Conservation (phyloP, 2,113 vertebrate genomes). For the Acanthochromis polyacanthus region DNA sequence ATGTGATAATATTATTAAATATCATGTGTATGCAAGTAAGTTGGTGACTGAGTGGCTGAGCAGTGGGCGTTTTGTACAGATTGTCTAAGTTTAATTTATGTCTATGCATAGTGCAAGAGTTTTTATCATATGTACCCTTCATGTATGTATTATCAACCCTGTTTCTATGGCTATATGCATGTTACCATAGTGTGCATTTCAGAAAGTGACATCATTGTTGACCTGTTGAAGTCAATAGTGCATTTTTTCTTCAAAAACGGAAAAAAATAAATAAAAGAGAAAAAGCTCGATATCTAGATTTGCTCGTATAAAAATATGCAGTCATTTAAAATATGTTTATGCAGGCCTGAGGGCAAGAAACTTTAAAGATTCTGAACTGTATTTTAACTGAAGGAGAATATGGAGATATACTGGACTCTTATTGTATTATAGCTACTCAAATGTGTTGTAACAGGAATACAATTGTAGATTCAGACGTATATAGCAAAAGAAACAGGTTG, state of each 20-base stretch:
- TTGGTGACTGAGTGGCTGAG: conserved; percentile 28
- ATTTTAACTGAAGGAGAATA: conserved; percentile 4
- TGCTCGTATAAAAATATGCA: conserved; percentile 65
- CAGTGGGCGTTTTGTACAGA: conserved; percentile 51
- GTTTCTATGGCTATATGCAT: conserved; percentile 64
- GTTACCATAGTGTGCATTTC: conserved; percentile 59
- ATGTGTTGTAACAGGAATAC: conserved; percentile 41
- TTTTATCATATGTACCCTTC: conserved; percentile 29
- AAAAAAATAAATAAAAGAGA: conserved; percentile 6
- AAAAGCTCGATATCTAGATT: conserved; percentile 12
- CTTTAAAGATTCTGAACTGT: conserved; percentile 15
- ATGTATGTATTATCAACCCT: conserved; percentile 45
- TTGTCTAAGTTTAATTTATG: conserved; percentile 53
- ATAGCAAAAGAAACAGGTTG: background rate
- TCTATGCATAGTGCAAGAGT: conserved; percentile 67
- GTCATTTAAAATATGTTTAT: conserved; percentile 33
- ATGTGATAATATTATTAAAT: conserved; percentile 33
- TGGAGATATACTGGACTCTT: background rate
- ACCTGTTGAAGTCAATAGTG: conserved; percentile 71
- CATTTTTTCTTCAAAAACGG: conserved; percentile 52
- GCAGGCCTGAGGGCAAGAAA: conserved; percentile 17
- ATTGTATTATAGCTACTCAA: conserved; percentile 31
- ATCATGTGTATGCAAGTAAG: conserved; percentile 3
- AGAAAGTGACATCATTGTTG: conserved; percentile 78
- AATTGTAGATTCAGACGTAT: conserved; percentile 8